Conservation (phyloP, 2,797 vertebrate genomes). For the Cyclopterus lumpus region DNA sequence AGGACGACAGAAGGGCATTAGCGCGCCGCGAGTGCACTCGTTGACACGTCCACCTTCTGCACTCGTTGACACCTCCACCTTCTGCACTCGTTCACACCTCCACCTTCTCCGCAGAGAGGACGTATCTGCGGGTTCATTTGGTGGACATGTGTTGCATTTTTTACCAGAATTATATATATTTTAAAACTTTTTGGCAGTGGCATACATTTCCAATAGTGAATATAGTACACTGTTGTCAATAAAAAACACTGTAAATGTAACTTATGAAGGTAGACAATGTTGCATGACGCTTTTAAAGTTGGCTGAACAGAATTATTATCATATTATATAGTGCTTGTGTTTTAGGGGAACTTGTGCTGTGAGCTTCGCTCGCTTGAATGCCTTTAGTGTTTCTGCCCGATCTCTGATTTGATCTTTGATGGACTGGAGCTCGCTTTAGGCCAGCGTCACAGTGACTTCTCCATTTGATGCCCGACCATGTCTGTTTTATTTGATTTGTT, state of each 20-base stretch:
- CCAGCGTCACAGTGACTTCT: background rate
- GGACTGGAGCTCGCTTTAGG: background rate
- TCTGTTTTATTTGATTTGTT: background rate
- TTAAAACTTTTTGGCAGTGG: slow-evolving; percentile 1
- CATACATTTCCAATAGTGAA: background rate
- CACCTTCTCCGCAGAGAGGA: too few relatives aligned
- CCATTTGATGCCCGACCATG: background rate
- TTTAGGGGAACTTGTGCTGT: background rate
- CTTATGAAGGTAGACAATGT: slow-evolving; percentile 1
- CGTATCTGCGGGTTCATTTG: slow-evolving; percentile 11
- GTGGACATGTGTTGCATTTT: background rate
- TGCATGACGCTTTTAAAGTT: slow-evolving; percentile 34
- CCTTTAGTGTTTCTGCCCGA: background rate
- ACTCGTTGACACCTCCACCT: too few relatives aligned
- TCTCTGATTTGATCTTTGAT: slow-evolving; percentile 2
- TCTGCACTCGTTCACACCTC: too few relatives aligned
- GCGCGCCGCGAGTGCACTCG: slow-evolving; percentile 51
- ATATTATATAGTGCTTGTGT: slow-evolving; percentile 1
- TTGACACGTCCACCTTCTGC: slow-evolving; percentile 49
- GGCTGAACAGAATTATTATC: slow-evolving; percentile 13
- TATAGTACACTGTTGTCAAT: background rate
- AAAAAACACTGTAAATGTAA: slow-evolving; percentile 7
- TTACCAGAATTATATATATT: background rate
- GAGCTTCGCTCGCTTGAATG: background rate
- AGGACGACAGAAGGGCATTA: slow-evolving; percentile 64